A percentile compares a stretch with the other conserved stretches of the same genome.
Conservation (phyloP, 1,140 invertebrate species). For the Eulimnadia texana region DNA sequence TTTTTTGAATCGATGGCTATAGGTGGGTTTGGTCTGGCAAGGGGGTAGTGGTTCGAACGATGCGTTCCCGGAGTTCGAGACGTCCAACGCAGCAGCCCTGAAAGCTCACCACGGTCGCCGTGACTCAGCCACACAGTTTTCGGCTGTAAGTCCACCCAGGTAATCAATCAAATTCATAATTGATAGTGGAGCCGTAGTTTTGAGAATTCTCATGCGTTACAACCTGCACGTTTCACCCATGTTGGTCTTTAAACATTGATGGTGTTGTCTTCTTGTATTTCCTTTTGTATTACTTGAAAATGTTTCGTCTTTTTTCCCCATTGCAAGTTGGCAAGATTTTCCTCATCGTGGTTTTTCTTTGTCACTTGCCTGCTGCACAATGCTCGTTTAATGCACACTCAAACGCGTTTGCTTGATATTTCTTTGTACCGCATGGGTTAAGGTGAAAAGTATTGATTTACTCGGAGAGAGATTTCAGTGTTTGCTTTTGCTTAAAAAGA, state of each 20-base stretch:
- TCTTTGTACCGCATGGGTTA: too few relatives aligned
- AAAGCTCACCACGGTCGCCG: conserved; percentile 44
- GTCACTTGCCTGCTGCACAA: background rate
- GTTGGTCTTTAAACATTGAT: too few relatives aligned
- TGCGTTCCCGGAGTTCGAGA: conserved; percentile 38
- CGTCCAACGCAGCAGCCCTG: conserved; percentile 5
- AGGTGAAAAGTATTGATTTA: background rate
- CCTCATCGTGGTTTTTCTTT: too few relatives aligned
- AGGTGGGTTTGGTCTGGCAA: conserved; percentile 76
- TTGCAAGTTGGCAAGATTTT: too few relatives aligned
- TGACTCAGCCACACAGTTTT: conserved; percentile 76
- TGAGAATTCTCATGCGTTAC: background rate
- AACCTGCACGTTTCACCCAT: too few relatives aligned
- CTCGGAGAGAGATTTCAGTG: too few relatives aligned
- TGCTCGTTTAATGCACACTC: background rate
- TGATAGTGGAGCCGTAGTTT: background rate
- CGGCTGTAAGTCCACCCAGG: conserved; percentile 60
- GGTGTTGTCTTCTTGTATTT: too few relatives aligned
- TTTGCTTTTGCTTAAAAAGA: too few relatives aligned
- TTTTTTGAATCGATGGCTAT: background rate
- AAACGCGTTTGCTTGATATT: background rate
- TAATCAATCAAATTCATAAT: conserved; percentile 27
- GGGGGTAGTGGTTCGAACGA: conserved; percentile 87
- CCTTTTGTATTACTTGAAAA: too few relatives aligned
- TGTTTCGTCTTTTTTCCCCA: too few relatives aligned